phyloP scores from a whole-genome alignment of 2,113 vertebrate species.

The Neolamprologus sp. region DNA sequence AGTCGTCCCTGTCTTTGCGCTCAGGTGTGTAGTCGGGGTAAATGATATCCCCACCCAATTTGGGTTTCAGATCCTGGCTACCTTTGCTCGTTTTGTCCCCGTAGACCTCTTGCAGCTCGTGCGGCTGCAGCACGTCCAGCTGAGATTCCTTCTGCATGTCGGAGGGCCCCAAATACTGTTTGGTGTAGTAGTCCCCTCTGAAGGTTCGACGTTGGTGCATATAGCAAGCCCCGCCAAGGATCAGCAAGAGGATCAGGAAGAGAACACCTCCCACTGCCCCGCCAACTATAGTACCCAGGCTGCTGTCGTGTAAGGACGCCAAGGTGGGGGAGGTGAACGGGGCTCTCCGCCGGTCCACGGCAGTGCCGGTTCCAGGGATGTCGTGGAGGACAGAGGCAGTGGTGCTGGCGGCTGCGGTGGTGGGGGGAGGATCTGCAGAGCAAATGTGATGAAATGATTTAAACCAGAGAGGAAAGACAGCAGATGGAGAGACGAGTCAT shows the following conservation, averaged over 20 bases:
- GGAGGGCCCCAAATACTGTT: constrained; percentile 93
- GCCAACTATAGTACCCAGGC: constrained; percentile 84
- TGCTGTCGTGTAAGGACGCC: constrained; percentile 78
- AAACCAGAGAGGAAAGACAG: constrained; percentile 65
- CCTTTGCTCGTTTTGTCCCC: constrained; percentile 86
- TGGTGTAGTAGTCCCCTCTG: constrained; percentile 97
- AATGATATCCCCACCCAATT: constrained; percentile 81
- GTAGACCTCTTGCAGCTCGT: constrained; percentile 88
- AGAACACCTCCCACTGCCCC: constrained; percentile 87
- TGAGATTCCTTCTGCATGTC: constrained; percentile 98
- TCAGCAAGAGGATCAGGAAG: constrained; percentile 82
- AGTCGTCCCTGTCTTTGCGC: constrained; percentile 80
- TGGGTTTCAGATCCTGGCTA: constrained; percentile 84
- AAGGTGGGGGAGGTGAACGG: constrained; percentile 80
- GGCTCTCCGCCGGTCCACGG: constrained; percentile 65
- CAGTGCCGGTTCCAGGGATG: constrained; percentile 75
- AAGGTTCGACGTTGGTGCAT: constrained; percentile 91
- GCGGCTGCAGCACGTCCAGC: constrained; percentile 90
- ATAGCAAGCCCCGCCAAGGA: constrained; percentile 78
- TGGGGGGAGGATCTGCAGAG: constrained; percentile 90
- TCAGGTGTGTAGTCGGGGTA: constrained; percentile 87
- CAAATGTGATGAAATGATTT: constrained; percentile 59
- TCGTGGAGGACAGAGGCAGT: constrained; percentile 70
- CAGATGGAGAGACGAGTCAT: constrained; percentile 68
- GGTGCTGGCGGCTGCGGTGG: constrained; percentile 82